A percentile compares a stretch with the other conserved stretches of the same genome.
Conservation (phyloP, 2,113 vertebrate species). For the Erpornis zantholeuca region DNA sequence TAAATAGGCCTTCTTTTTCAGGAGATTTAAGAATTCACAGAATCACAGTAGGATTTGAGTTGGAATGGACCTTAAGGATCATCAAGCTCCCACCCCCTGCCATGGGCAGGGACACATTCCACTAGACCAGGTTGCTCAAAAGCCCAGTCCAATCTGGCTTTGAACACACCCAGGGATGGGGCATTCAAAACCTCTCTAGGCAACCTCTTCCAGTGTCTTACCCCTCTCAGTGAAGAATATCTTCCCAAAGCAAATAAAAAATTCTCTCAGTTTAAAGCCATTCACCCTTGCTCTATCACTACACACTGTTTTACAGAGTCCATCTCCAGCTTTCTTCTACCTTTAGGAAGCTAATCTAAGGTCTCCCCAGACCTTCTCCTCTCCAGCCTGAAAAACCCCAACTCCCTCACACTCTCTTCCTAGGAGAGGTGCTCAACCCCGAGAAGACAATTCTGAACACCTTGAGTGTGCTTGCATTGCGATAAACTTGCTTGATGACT, state of each 20-base stretch:
- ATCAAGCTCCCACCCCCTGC: fast-evolving
- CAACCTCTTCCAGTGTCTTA: not conserved
- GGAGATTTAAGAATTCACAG: not conserved
- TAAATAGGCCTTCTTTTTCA: not conserved
- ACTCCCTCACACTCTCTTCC: not conserved
- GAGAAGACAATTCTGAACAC: not conserved
- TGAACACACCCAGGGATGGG: no score
- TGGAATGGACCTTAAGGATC: not conserved
- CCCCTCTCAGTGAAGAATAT: not conserved
- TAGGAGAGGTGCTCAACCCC: not conserved
- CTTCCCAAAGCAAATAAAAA: not conserved
- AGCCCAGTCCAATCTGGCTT: not conserved
- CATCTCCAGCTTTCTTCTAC: not conserved
- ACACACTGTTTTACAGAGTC: not conserved
- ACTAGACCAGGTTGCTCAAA: not conserved
- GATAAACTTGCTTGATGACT: not conserved
- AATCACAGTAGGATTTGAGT: not conserved
- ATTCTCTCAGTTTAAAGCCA: not conserved
- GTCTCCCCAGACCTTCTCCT: not conserved
- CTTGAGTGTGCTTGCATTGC: not conserved
- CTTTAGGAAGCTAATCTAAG: not conserved
- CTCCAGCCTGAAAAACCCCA: not conserved
- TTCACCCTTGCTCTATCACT: not conserved
- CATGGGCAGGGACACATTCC: not conserved
- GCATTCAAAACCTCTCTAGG: not conserved